phyloP scores from a whole-genome alignment of 2,797 vertebrate species.

The Chelon auratus region DNA sequence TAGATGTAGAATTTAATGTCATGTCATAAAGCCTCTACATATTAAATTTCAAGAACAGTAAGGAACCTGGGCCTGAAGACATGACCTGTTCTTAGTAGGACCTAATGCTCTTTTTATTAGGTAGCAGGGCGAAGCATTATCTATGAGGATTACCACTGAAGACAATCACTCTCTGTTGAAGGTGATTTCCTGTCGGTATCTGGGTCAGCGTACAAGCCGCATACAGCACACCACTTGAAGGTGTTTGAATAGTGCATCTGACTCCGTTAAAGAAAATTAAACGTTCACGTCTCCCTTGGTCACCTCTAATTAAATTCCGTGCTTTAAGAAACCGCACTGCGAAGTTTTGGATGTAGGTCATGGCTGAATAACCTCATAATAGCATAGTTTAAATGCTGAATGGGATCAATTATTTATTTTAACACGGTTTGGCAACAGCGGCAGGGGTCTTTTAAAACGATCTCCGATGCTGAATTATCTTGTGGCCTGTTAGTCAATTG shows the following conservation, averaged over 20 bases:
- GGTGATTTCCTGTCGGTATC: constrained; percentile 63
- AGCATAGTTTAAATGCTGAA: neutral
- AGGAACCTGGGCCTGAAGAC: constrained; percentile 49
- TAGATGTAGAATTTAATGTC: constrained; percentile 26
- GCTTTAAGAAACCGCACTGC: no score
- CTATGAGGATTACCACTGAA: constrained; percentile 11
- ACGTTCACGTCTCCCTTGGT: no score
- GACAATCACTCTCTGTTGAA: constrained; percentile 35
- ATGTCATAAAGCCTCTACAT: constrained; percentile 59
- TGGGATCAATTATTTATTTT: neutral
- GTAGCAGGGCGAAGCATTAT: constrained; percentile 40
- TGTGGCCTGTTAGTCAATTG: constrained; percentile 22
- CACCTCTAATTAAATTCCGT: no score
- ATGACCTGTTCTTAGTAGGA: constrained; percentile 56
- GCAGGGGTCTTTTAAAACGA: constrained; percentile 4
- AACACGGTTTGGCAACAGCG: constrained; percentile 31
- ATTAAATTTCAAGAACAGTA: constrained; percentile 71
- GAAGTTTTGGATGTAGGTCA: no score
- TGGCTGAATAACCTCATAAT: no score
- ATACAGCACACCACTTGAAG: neutral
- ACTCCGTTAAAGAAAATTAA: neutral
- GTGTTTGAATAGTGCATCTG: constrained; percentile 9
- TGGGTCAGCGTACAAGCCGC: constrained; percentile 26
- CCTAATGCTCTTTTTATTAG: constrained; percentile 80
- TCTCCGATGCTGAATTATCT: constrained; percentile 36